Conservation (phyloP, 2,797 vertebrate genomes). For the Nyctibius grandis region DNA sequence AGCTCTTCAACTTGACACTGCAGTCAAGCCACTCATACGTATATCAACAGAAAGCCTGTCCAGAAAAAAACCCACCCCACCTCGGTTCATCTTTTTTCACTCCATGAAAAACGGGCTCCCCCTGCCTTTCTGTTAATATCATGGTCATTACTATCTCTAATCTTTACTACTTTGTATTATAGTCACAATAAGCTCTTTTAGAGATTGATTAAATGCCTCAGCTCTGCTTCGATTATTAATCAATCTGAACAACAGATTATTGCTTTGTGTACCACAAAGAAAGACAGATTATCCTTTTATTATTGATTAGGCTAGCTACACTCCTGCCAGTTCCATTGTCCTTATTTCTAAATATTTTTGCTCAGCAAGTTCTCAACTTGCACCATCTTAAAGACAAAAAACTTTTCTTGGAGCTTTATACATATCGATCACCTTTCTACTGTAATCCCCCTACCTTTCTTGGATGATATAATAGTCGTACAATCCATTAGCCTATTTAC, state of each 20-base stretch:
- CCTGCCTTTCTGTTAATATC: background rate
- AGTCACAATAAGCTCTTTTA: constrained; percentile 27
- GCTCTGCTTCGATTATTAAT: no score
- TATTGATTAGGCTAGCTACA: constrained; percentile 47
- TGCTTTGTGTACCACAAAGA: constrained; percentile 57
- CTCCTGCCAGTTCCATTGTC: background rate
- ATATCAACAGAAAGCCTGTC: background rate
- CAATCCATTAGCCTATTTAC: background rate
- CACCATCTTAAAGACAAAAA: background rate
- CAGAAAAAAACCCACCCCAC: background rate
- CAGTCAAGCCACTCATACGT: background rate
- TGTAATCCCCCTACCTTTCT: background rate
- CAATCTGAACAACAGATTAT: constrained; percentile 62
- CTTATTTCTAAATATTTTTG: constrained; percentile 50
- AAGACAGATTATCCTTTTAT: constrained; percentile 63
- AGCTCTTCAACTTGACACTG: background rate
- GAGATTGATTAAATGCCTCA: constrained; percentile 63
- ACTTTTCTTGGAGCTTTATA: background rate
- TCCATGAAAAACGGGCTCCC: background rate
- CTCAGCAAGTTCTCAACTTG: constrained; percentile 49
- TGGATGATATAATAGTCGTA: background rate
- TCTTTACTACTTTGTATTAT: background rate
- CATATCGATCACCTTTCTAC: background rate
- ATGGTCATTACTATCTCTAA: background rate
- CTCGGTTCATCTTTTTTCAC: background rate